phyloP scores from a whole-genome alignment of 2,888 invertebrate species.

The Thymelicus acteon region DNA sequence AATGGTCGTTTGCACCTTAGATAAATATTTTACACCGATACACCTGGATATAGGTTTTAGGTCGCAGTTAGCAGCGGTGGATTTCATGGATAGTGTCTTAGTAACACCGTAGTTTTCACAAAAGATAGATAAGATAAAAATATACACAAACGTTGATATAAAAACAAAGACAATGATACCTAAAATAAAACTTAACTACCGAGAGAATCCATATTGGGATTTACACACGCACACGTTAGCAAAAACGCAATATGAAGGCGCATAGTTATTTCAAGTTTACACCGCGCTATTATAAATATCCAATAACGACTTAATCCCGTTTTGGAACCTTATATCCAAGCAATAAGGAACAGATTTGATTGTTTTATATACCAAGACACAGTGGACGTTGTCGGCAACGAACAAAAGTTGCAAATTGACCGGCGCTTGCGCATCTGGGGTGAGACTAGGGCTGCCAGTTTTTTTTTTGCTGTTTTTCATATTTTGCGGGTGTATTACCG shows the following conservation, averaged over 20 bases:
- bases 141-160: background rate
- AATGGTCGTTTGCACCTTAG: no score
- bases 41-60: no score
- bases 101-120: no score
- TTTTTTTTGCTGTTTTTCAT: background rate
- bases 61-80: no score
- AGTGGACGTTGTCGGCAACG: conserved; percentile 19
- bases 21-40: no score
- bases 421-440: conserved; percentile 54
- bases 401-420: conserved; percentile 59
- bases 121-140: background rate
- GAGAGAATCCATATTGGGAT: conserved; percentile 16
- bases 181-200: conserved; percentile 16
- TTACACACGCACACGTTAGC: conserved; percentile 46
- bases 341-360: background rate
- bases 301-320: conserved; percentile 37
- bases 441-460: conserved; percentile 12
- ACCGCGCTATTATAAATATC: conserved; percentile 51
- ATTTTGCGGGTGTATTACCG: background rate
- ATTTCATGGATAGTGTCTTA: no score
- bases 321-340: conserved; percentile 33
- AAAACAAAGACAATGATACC: conserved; percentile 3
- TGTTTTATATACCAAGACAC: background rate
- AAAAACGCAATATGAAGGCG: conserved; percentile 53
- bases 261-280: conserved; percentile 58